Base-by-base conservation (phyloP, 92 coral and sea anemone genomes). In the Porites rus region DNA sequence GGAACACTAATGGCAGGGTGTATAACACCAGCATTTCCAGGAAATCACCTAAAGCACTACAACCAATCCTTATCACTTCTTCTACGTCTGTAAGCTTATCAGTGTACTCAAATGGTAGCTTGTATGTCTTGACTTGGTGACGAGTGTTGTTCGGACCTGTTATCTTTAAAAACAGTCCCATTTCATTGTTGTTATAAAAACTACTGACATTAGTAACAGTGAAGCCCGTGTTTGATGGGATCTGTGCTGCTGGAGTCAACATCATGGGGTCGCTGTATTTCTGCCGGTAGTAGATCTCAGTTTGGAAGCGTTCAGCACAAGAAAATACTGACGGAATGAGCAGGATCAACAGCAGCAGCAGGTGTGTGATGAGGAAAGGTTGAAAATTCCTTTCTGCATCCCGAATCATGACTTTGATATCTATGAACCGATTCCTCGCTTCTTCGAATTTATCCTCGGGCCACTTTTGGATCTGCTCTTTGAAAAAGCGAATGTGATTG, bases 1-100 rank as follows among this genome's bases (percentile, higher is more conserved):
- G 28, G 56, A 90, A 76, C 10, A 90, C 74, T 46, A 94, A 54
- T 0, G 98, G 98, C 9, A 91, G 89, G 89, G 91, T 90, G 91
- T 90, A 94, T 66, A 94, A 62, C 22, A 93, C 90, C 19, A 84
- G n/a, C 71, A 92, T 74, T 78, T 92, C 92, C 56, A 91, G 82
- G 54, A 89, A 31, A 72, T 80, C 92, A 13, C 56, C 81, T 28
- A 88, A 6, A 22, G 81, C 79, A 24, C 79, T 76, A 52, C 74
- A 43, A 8, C 61, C n/a, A 10, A 93, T 83, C 78, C 68, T 93
- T 18, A 64, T 53, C 2, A 91, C 85, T 52, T 88, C 87, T 7
- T 10, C 11, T 31, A 21, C 72, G 63, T 88, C 90, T 19, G 76
- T 70, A 66, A 53, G 8, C n/a, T 68, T 10, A 22, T 54, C 56